Base-by-base conservation (phyloP, 2,113 vertebrate species). In the Oryctolagus cuniculus region DNA sequence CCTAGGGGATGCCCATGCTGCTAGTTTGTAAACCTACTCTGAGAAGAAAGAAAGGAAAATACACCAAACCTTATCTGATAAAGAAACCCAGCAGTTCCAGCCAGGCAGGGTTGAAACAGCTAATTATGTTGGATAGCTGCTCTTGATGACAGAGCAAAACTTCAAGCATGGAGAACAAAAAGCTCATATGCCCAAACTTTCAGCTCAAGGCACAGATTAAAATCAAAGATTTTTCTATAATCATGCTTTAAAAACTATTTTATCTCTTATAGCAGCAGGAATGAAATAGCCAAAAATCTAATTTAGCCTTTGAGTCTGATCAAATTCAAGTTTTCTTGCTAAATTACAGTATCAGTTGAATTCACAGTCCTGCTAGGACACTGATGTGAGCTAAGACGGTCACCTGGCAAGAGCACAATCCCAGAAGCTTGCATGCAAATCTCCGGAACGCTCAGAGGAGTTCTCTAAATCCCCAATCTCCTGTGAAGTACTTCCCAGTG, bases 161-260 rank as follows among this genome's bases (percentile, higher is more conserved):
- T 70, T 58, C n/a, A 80, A 75, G 34, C 25, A 8, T 25, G 29
- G 19, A 66, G 81, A 91, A 93, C 49, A 63, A 89, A 88, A 85
- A 51, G 24, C 4, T 87, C 64, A n/a, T 53, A 10, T 10, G 31
- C 31, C 38, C 72, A 66, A 95, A 27, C 58, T 73, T 91, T 79
- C 36, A 64, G 70, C 88, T 82, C 0, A 0, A 95, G 69, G 63
- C 51, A 78, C 49, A 82, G 74, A 78, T 87, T 83, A 88, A 81
- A 86, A 95, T 73, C 34, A 83, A 93, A 95, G 58, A 70, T 29
- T 89, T 55, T 92, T 82, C 38, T 83, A 34, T 82, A 90, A 85
- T 21, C 24, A 55, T 21, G 78, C 83, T 85, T 93, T 88, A 16
- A 31, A 92, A 73, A 34, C 27, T 27, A 64, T 58, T 49, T 66